These are phyloP conservation scores for Halichondria panicea DNA, from an alignment of 37 sponge, comb jelly and placozoan genomes.

Conservation along the genomic window DNA sequence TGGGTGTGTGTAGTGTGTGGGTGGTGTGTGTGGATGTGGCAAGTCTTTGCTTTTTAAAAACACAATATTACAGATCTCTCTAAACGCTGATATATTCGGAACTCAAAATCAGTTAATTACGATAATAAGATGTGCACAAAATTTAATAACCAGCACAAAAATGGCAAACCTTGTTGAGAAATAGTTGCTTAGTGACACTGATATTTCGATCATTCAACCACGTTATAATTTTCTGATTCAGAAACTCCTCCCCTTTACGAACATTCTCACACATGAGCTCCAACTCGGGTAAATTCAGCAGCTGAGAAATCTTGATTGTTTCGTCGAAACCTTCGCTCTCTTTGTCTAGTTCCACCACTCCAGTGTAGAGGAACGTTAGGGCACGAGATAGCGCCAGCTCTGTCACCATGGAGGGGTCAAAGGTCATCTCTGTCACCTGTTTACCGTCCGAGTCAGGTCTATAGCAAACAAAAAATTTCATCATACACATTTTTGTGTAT, in stretches of 20 bases:
- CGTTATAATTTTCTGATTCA: slow-evolving; percentile 87
- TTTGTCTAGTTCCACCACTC: slow-evolving; percentile 41
- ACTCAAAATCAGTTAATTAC: no score
- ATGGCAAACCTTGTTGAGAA: slow-evolving; percentile 73
- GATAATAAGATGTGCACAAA: no score
- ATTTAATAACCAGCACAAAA: no score
- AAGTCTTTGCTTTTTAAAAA: no score
- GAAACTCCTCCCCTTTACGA: slow-evolving; percentile 62
- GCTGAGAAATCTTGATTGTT: slow-evolving; percentile 49
- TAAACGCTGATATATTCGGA: no score
- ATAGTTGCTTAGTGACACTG: slow-evolving; percentile 60
- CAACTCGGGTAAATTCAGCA: slow-evolving; percentile 81
- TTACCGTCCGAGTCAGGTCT: not conserved
- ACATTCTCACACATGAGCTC: slow-evolving; percentile 65
- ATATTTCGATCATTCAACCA: slow-evolving; percentile 86
- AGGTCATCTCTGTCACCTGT: slow-evolving; percentile 36
- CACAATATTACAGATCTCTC: no score
- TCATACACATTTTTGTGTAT: slow-evolving; percentile 3
- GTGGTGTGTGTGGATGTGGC: no score
- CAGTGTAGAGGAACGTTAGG: slow-evolving; percentile 85
- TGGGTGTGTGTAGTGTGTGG: no score
- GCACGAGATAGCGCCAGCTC: slow-evolving; percentile 42
- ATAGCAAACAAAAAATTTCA: not conserved
- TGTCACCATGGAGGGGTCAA: slow-evolving; percentile 48
- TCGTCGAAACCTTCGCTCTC: slow-evolving; percentile 60